Evolutionary conservation across 2,113 vertebrate species (phyloP), one percentile per base, ranked within the genome.

Genomic region (Lamprologus ornatipinnis): DNA sequence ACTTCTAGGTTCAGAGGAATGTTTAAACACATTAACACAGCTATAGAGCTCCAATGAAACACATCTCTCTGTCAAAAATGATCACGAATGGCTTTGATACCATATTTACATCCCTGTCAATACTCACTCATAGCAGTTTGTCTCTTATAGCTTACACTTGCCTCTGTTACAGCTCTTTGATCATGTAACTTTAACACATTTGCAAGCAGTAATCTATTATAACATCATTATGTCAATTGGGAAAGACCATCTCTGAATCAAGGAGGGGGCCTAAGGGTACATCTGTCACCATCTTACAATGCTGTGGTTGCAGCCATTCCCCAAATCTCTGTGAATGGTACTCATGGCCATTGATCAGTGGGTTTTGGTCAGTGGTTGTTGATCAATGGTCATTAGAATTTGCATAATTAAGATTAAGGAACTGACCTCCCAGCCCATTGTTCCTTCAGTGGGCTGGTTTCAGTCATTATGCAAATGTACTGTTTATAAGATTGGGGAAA

Each of bases 21-120:
- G 70, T 75, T 79, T 81, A 82, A 94, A 85, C 37, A 81, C 19
- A 88, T 86, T 89, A 87, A 63, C 55, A 80, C 26, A 49, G 17
- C 33, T 47, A 40, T 12, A 9, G 53, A 54, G 47, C 80, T 75
- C 53, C 73, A 13, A 42, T 75, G 28, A 58, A 79, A 80, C 60
- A 80, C 33, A 51, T n/a, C 35, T 85, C 49, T 26, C 82, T 2
- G 28, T 21, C 19, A 17, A 42, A 80, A 63, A 65, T 6, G 3
- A 55, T 40, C 53, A 68, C 35, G 11, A 28, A 21, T 7, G 2
- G 9, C 19, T 51, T 0, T 57, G 26, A 14, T 21, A 26, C 23
- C 14, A 75, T 28, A 28, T 75, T 28, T 47, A 28, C 70, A 75
- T 28, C 42, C 17, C 21, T 10, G 65, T 60, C 9, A 14, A 53